phyloP scores from a whole-genome alignment of 2,113 vertebrate genomes.

The Cinclus mexicanus region DNA sequence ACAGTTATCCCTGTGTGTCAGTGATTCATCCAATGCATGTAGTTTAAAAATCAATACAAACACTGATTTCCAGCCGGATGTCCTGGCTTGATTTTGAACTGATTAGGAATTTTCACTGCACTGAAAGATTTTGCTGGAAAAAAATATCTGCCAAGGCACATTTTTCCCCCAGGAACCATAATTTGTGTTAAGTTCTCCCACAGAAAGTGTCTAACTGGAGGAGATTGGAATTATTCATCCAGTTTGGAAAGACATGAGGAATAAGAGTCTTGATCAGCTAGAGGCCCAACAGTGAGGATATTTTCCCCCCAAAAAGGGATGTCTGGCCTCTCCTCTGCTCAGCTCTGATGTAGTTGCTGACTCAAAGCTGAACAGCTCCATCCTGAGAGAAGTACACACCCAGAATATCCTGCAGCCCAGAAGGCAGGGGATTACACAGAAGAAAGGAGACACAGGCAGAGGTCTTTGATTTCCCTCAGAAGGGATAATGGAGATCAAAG shows the following conservation, averaged over 20 bases:
- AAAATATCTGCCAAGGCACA: background rate
- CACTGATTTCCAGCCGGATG: background rate
- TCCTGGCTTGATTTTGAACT: background rate
- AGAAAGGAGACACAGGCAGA: background rate
- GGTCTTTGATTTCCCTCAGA: background rate
- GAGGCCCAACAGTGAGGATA: background rate
- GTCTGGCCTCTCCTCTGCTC: background rate
- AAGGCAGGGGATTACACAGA: fast-evolving
- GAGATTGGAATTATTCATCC: background rate
- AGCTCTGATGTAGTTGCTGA: background rate
- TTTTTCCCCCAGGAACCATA: background rate
- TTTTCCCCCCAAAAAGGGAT: background rate
- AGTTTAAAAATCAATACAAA: background rate
- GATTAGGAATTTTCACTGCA: background rate
- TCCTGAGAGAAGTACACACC: slow-evolving; percentile 13
- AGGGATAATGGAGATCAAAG: background rate
- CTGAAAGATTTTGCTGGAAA: background rate
- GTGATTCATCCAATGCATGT: background rate
- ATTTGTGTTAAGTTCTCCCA: background rate
- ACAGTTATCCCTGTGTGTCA: fast-evolving
- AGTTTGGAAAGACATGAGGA: background rate
- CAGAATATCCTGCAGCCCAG: background rate
- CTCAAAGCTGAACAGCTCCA: slow-evolving; percentile 39
- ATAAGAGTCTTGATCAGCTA: background rate
- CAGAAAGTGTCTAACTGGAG: background rate